Conservation (phyloP, 2,797 vertebrate genomes). For the Coccyzus lansbergi region DNA sequence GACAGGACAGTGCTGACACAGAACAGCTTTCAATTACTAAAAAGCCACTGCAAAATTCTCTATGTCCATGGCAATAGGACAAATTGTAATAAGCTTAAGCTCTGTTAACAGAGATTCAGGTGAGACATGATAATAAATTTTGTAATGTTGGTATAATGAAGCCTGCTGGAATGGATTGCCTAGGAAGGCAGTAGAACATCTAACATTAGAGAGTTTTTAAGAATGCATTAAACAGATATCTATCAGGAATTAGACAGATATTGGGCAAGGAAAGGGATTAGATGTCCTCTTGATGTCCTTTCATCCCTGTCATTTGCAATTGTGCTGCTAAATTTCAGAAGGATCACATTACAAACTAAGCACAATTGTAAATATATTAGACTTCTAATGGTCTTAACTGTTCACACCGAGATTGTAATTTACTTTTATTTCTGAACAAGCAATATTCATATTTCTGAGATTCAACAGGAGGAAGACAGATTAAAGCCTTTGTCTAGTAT, state of each 20-base stretch:
- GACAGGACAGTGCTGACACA: not conserved
- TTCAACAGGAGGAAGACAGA: not conserved
- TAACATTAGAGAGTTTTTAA: not conserved
- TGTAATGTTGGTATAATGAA: not conserved
- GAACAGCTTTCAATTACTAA: not conserved
- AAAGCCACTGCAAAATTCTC: not conserved
- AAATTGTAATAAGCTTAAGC: not conserved
- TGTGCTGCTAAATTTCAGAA: not conserved
- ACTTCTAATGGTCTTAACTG: not conserved
- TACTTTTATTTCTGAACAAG: not conserved
- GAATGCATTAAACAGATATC: not conserved
- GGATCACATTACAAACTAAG: not conserved
- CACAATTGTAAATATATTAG: not conserved
- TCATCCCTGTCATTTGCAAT: not conserved
- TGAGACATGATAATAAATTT: not conserved
- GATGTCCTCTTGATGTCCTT: not conserved
- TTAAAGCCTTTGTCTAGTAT: not conserved
- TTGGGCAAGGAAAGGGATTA: not conserved
- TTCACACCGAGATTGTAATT: not conserved
- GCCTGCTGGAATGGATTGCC: not conserved
- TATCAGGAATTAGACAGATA: not conserved
- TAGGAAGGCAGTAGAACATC: not conserved
- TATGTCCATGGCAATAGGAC: accelerated
- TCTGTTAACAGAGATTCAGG: not conserved
- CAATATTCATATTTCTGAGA: not conserved